A percentile compares a stretch with the other conserved stretches of the same genome.
Evolutionary conservation across 2,797 vertebrate genomes (phyloP).

Genomic region (Falco concolor): DNA sequence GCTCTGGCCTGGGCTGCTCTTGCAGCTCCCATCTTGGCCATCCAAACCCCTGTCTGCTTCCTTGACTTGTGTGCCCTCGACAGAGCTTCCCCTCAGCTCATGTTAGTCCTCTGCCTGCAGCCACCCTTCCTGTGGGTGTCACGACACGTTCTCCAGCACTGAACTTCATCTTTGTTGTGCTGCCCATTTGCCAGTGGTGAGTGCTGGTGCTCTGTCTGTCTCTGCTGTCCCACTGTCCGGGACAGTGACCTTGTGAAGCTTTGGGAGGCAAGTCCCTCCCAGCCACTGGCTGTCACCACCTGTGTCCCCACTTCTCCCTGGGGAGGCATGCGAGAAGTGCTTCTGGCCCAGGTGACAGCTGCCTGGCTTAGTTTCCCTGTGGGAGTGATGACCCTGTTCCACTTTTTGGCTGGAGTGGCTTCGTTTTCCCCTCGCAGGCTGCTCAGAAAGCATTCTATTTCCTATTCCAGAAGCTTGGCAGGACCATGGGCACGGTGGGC

Average conservation of each 20-base stretch:
- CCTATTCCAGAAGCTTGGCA: not conserved
- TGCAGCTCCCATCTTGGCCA: not conserved
- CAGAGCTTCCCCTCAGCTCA: not conserved
- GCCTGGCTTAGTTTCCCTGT: not conserved
- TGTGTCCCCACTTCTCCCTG: not conserved
- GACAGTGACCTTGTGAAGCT: not conserved
- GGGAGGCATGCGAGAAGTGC: not conserved
- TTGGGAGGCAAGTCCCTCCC: not conserved
- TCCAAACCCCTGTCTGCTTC: not conserved
- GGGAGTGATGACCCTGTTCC: not conserved
- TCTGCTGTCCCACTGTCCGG: not conserved
- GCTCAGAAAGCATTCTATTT: not conserved
- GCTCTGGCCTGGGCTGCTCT: not conserved
- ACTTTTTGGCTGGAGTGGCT: not conserved
- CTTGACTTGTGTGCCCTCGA: not conserved
- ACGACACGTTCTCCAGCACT: not conserved
- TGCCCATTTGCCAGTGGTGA: not conserved
- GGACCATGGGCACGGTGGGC: fast-evolving
- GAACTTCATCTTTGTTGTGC: not conserved
- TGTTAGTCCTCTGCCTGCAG: not conserved
- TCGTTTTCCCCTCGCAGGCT: not conserved
- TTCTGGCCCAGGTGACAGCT: not conserved
- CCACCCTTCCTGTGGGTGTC: not conserved
- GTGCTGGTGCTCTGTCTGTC: not conserved
- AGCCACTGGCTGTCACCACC: not conserved